These are phyloP conservation scores for Clavelina lepadiformis DNA, from an alignment of 23 tunicate species.

Conservation along the genomic window DNA sequence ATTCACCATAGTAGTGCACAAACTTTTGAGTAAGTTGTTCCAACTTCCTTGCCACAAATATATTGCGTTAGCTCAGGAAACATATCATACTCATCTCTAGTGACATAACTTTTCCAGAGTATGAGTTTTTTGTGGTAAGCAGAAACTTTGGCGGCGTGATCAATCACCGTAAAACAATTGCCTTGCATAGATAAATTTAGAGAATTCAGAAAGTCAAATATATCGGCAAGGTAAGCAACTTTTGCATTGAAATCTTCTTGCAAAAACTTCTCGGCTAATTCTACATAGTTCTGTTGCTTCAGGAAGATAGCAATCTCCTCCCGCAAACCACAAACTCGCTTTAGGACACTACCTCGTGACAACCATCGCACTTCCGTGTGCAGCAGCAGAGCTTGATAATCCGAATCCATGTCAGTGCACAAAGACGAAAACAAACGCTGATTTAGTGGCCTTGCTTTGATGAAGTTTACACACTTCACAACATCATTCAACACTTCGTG, in stretches of 20 bases:
- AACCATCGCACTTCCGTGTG: conserved; percentile 12
- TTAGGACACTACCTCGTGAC: neutral
- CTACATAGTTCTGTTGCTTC: conserved; percentile 7
- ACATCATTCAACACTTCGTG: conserved; percentile 1
- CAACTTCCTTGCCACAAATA: conserved; percentile 1
- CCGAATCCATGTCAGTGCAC: conserved; percentile 1
- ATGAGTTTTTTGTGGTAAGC: conserved; percentile 23
- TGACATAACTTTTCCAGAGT: conserved; percentile 11
- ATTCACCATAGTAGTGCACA: neutral
- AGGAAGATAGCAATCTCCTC: conserved; percentile 9
- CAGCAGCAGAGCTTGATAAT: neutral
- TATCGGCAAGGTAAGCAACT: conserved; percentile 17
- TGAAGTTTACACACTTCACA: conserved; percentile 2
- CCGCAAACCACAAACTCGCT: conserved; percentile 4
- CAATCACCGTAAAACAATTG: conserved; percentile 7
- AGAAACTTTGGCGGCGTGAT: conserved; percentile 7
- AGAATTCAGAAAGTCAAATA: conserved; percentile 13
- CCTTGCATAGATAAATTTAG: conserved; percentile 19
- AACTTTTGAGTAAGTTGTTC: conserved; percentile 1
- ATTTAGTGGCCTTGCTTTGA: conserved; percentile 5
- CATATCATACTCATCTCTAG: conserved; percentile 8
- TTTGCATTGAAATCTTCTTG: conserved; percentile 18
- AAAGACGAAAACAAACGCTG: conserved; percentile 9
- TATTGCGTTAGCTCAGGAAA: conserved; percentile 2
- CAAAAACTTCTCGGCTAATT: conserved; percentile 6